Conservation (phyloP, 2,797 vertebrate genomes). For the Mormyrops boulengeri region DNA sequence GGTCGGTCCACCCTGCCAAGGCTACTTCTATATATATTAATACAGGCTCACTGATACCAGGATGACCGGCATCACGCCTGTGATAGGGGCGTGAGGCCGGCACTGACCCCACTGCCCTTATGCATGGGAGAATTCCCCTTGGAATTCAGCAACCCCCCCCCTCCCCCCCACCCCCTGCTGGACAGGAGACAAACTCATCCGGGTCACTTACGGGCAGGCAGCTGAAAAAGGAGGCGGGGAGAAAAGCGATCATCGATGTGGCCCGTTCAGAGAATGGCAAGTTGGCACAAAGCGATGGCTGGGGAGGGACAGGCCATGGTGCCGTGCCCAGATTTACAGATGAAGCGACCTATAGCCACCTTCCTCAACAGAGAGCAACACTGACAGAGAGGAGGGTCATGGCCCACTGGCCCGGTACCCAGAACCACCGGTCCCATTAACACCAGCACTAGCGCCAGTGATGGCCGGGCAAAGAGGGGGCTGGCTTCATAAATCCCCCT, state of each 20-base stretch:
- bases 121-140: background rate
- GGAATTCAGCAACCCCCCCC: background rate
- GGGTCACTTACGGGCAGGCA: background rate
- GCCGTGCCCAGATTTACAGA: background rate
- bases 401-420: background rate
- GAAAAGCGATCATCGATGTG: background rate
- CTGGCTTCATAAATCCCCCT: background rate
- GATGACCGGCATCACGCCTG: background rate
- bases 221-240: background rate
- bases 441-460: background rate
- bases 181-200: background rate
- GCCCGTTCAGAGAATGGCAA: background rate
- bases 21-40: background rate
- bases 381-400: background rate
- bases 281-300: background rate
- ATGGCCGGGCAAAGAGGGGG: background rate
- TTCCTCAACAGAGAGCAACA: background rate
- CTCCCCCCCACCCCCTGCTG: background rate
- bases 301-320: background rate
- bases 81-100: background rate
- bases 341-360: background rate
- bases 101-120: background rate
- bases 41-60: background rate
- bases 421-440: background rate
- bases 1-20: background rate